phyloP scores from a whole-genome alignment of 1,140 invertebrate genomes.

The Procambarus virginalis region DNA sequence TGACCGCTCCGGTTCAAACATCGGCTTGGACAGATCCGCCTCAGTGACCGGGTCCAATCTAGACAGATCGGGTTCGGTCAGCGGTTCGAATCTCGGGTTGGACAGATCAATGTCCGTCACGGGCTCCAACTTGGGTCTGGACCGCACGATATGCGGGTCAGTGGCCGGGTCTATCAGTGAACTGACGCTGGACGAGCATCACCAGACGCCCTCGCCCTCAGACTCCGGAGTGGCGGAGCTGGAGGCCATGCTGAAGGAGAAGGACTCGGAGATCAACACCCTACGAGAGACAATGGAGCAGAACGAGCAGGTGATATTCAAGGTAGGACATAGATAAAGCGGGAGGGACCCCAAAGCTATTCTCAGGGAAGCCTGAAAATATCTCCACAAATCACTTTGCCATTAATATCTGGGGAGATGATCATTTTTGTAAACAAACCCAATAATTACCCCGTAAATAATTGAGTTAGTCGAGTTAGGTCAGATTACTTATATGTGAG shows the following conservation, averaged over 20 bases:
- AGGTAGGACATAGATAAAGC: slow-evolving; percentile 50
- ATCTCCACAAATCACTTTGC: no score
- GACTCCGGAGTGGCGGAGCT: slow-evolving; percentile 88
- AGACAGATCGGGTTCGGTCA: slow-evolving; percentile 70
- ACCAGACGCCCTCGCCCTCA: slow-evolving; percentile 85
- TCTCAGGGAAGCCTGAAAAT: no score
- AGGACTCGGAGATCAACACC: slow-evolving; percentile 83
- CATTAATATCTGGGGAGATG: no score
- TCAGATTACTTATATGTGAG: no score
- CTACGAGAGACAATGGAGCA: slow-evolving; percentile 85
- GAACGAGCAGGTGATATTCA: slow-evolving; percentile 83
- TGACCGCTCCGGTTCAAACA: slow-evolving; percentile 56
- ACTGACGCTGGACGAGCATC: slow-evolving; percentile 69
- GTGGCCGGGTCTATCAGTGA: slow-evolving; percentile 63
- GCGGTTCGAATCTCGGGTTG: slow-evolving; percentile 71
- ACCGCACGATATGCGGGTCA: slow-evolving; percentile 53
- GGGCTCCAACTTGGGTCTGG: slow-evolving; percentile 58
- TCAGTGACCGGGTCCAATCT: slow-evolving; percentile 55
- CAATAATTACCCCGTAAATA: no score
- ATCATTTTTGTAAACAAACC: no score
- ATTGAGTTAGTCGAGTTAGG: no score
- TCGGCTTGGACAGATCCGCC: slow-evolving; percentile 56
- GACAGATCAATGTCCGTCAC: slow-evolving; percentile 67
- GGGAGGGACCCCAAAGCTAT: no score
- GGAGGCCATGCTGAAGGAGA: slow-evolving; percentile 83